Evolutionary conservation across 2,888 invertebrate genomes (phyloP).

Genomic region (Eilema sororculum): DNA sequence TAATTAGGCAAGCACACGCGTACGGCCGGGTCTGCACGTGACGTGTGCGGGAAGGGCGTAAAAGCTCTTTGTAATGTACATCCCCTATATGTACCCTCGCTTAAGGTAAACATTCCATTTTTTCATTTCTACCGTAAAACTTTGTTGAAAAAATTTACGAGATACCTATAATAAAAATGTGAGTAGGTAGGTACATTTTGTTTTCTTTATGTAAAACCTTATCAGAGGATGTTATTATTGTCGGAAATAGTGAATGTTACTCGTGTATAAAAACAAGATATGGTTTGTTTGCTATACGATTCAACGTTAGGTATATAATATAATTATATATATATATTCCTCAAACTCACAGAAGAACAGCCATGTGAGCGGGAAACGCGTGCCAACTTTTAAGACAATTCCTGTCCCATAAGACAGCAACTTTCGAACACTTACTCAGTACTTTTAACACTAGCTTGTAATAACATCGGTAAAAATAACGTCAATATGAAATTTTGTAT

Average conservation of each 20-base stretch:
- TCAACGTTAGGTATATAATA: too few relatives aligned
- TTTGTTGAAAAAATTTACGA: conserved; percentile 44
- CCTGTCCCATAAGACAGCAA: too few relatives aligned
- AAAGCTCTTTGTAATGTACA: conserved; percentile 69
- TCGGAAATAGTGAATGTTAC: neutral
- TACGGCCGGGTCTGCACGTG: conserved; percentile 63
- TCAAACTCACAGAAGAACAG: too few relatives aligned
- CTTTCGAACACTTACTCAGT: too few relatives aligned
- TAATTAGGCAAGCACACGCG: conserved; percentile 72
- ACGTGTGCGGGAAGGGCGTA: conserved; percentile 69
- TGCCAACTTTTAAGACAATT: too few relatives aligned
- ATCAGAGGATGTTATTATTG: conserved; percentile 24
- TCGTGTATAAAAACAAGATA: neutral
- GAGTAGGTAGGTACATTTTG: conserved; percentile 29
- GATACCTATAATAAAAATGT: conserved; percentile 42
- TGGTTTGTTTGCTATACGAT: too few relatives aligned
- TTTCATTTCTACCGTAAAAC: conserved; percentile 50
- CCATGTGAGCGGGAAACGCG: too few relatives aligned
- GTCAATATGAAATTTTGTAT: too few relatives aligned
- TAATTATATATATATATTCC: too few relatives aligned
- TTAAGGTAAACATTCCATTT: conserved; percentile 64
- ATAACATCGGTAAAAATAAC: too few relatives aligned
- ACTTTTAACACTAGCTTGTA: too few relatives aligned
- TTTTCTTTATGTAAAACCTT: conserved; percentile 37
- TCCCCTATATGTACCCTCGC: conserved; percentile 52